These are phyloP conservation scores for Sphenopsis melanotis DNA, from an alignment of 2,797 vertebrate species.

Conservation along the genomic window DNA sequence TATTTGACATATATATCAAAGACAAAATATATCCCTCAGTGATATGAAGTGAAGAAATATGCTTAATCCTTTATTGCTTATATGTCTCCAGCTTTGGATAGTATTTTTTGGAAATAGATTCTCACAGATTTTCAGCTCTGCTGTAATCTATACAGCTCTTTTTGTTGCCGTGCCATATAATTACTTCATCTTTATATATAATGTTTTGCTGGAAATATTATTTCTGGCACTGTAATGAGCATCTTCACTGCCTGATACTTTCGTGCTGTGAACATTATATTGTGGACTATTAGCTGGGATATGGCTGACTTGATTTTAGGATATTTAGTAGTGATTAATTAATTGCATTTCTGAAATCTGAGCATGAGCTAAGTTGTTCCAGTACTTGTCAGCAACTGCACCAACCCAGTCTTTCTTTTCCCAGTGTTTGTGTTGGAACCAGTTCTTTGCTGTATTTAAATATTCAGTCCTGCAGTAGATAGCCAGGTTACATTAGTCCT, in stretches of 20 bases:
- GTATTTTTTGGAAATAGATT: slow-evolving; percentile 11
- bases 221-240: slow-evolving; percentile 55
- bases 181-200: slow-evolving; percentile 51
- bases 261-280: slow-evolving; percentile 29
- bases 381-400: slow-evolving; percentile 8
- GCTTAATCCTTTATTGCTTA: background rate
- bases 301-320: slow-evolving; percentile 67
- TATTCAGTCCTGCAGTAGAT: background rate
- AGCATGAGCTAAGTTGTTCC: slow-evolving; percentile 69
- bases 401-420: background rate
- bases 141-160: slow-evolving; percentile 19
- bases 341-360: slow-evolving; percentile 50
- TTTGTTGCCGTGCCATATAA: slow-evolving; percentile 40
- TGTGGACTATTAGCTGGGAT: slow-evolving; percentile 45
- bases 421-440: slow-evolving; percentile 33
- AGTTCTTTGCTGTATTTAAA: background rate
- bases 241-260: slow-evolving; percentile 44
- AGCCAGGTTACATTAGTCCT: background rate
- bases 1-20: background rate
- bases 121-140: slow-evolving; percentile 7
- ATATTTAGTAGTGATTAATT: slow-evolving; percentile 63
- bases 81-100: background rate
- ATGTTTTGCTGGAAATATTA: slow-evolving; percentile 55
- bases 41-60: background rate
- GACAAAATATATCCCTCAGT: background rate